phyloP scores from a whole-genome alignment of 2,113 vertebrate genomes.

The Psittacus erithacus region DNA sequence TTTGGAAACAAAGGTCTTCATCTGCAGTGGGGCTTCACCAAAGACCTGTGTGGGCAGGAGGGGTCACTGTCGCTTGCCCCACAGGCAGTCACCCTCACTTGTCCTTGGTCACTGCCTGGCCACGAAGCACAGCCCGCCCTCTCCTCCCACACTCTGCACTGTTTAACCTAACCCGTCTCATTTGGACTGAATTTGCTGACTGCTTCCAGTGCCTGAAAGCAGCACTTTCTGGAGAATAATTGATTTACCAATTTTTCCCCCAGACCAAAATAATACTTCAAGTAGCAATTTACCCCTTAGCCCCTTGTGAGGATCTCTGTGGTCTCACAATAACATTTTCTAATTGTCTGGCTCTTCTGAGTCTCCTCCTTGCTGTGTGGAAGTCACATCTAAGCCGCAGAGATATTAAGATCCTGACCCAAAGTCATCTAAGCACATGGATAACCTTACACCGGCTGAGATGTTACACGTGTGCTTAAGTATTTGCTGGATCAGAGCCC shows the following conservation, averaged over 20 bases:
- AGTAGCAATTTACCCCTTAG: not conserved
- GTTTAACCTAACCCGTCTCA: not conserved
- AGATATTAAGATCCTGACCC: constrained; percentile 15
- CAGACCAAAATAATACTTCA: not conserved
- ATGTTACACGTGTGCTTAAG: constrained; percentile 44
- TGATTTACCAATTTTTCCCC: not conserved
- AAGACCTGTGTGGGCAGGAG: not conserved
- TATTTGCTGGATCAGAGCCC: constrained; percentile 51
- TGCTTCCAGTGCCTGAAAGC: not conserved
- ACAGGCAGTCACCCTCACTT: not conserved
- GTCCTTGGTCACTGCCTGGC: not conserved
- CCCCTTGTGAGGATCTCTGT: not conserved
- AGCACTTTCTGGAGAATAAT: not conserved
- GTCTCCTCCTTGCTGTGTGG: not conserved
- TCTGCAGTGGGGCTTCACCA: not conserved
- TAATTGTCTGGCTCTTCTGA: not conserved
- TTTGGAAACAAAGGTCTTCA: not conserved
- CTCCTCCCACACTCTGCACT: not conserved
- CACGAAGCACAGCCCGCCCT: not conserved
- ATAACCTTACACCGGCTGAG: not conserved
- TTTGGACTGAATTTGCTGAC: not conserved
- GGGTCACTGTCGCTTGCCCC: not conserved
- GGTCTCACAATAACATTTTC: not conserved
- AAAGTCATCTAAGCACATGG: constrained; percentile 43
- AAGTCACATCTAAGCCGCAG: not conserved